These are phyloP conservation scores for Ceramica pisi DNA, from an alignment of 2,888 invertebrate genomes.

Conservation along the genomic window DNA sequence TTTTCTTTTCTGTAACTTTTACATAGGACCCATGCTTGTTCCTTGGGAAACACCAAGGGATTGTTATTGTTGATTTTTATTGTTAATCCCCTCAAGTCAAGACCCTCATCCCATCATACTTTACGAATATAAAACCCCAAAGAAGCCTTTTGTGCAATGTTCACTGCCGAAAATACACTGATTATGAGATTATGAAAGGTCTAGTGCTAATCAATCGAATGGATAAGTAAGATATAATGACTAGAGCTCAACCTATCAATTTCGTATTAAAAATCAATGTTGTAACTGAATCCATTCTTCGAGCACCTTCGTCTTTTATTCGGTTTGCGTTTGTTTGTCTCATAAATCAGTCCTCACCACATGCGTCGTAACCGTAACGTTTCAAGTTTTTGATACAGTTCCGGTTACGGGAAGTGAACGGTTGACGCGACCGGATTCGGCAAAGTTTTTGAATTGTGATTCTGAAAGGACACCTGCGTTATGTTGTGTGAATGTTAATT, in stretches of 20 bases:
- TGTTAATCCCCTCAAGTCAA: too few species aligned
- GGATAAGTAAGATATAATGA: not conserved
- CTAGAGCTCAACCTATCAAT: not conserved
- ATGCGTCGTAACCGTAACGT: constrained; percentile 32
- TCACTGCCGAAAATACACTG: too few species aligned
- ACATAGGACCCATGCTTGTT: not conserved
- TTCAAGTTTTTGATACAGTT: constrained; percentile 58
- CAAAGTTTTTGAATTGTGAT: constrained; percentile 57
- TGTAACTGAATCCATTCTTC: not conserved
- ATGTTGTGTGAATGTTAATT: constrained; percentile 52
- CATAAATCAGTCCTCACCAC: constrained; percentile 35
- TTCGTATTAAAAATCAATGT: not conserved
- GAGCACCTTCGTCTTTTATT: constrained; percentile 15
- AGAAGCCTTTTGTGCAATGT: too few species aligned
- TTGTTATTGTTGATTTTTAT: not conserved
- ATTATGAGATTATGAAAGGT: not conserved
- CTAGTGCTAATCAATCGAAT: not conserved
- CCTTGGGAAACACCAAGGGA: constrained; percentile 15
- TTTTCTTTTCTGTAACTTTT: not conserved
- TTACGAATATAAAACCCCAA: not conserved
- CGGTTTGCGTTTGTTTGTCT: constrained; percentile 7
- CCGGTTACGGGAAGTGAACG: constrained; percentile 61
- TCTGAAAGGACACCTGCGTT: constrained; percentile 49
- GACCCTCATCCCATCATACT: not conserved
- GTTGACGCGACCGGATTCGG: constrained; percentile 57